Percentiles rank a stretch among this genome's conserved stretches.
phyloP scores from a whole-genome alignment of 2,113 vertebrate species.

The Xiphophorus maculatus region DNA sequence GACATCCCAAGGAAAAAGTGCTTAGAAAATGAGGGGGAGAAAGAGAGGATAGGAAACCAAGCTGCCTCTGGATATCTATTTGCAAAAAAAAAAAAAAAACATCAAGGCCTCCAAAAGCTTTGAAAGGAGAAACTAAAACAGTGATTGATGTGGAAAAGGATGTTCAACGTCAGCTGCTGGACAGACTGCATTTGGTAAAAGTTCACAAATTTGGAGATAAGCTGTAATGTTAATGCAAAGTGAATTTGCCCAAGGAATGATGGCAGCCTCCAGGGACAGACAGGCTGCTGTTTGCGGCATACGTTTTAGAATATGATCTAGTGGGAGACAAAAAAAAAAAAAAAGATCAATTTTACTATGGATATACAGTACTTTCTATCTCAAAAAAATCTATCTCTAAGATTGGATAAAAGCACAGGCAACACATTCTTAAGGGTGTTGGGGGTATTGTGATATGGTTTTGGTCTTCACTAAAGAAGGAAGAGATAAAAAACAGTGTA shows the following conservation, averaged over 20 bases:
- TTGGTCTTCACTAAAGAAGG: conserved; percentile 36
- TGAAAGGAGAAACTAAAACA: conserved; percentile 73
- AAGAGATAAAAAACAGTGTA: conserved; percentile 2
- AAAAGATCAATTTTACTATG: conserved; percentile 27
- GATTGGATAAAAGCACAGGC: conserved; percentile 23
- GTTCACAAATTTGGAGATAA: conserved; percentile 77
- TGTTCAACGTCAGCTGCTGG: conserved; percentile 66
- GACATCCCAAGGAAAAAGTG: conserved; percentile 70
- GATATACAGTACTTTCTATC: conserved; percentile 13
- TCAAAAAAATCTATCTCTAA: conserved; percentile 25
- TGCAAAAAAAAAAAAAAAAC: conserved; percentile 68
- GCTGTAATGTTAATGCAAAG: conserved; percentile 62
- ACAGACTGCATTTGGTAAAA: conserved; percentile 73
- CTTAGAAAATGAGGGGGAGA: conserved; percentile 59
- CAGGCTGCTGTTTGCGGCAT: conserved; percentile 49
- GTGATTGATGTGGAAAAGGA: conserved; percentile 74
- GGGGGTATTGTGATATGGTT: conserved; percentile 43
- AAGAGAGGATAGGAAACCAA: conserved; percentile 57
- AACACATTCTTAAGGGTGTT: conserved; percentile 23
- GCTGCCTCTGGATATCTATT: conserved; percentile 75
- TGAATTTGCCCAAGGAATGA: conserved; percentile 52
- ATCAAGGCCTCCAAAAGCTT: conserved; percentile 71
- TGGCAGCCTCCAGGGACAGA: conserved; percentile 49
- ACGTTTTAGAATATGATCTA: conserved; percentile 49
- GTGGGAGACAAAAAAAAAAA: conserved; percentile 51